phyloP scores from a whole-genome alignment of 2,888 invertebrate species.

The Ametastegia equiseti region DNA sequence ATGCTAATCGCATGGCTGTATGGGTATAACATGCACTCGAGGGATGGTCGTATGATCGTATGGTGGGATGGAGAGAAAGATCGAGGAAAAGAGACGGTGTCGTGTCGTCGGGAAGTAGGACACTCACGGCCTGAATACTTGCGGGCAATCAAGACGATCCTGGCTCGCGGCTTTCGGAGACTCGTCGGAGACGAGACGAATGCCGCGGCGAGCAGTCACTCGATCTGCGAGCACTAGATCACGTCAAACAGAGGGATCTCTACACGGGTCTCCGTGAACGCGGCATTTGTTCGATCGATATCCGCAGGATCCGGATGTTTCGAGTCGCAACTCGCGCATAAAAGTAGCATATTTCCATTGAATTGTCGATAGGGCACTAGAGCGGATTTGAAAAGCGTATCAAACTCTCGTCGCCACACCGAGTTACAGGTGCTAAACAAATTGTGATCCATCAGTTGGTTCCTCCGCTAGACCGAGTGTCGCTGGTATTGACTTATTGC shows the following conservation, averaged over 20 bases:
- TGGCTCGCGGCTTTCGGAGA: conserved; percentile 45
- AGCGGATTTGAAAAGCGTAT: neutral
- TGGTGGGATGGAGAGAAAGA: conserved; percentile 42
- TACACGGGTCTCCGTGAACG: neutral
- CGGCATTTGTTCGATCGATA: neutral
- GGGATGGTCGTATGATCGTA: neutral
- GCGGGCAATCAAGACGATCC: conserved; percentile 66
- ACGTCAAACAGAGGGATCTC: conserved; percentile 20
- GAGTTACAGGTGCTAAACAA: neutral
- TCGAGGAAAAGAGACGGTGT: conserved; percentile 48
- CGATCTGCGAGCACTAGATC: conserved; percentile 31
- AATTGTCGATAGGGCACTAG: neutral
- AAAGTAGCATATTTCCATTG: neutral
- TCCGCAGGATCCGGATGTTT: conserved; percentile 6
- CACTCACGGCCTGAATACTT: conserved; percentile 72
- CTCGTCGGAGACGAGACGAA: conserved; percentile 19
- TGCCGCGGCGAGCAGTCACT: conserved; percentile 12
- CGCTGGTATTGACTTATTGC: neutral
- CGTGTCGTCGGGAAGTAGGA: conserved; percentile 65
- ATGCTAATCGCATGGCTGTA: neutral
- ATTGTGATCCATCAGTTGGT: conserved; percentile 40
- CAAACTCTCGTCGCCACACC: neutral
- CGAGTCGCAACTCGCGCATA: neutral
- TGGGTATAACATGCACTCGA: neutral
- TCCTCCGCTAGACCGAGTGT: conserved; percentile 52